phyloP scores from a whole-genome alignment of 2,888 invertebrate genomes.

The Dynastes maya region DNA sequence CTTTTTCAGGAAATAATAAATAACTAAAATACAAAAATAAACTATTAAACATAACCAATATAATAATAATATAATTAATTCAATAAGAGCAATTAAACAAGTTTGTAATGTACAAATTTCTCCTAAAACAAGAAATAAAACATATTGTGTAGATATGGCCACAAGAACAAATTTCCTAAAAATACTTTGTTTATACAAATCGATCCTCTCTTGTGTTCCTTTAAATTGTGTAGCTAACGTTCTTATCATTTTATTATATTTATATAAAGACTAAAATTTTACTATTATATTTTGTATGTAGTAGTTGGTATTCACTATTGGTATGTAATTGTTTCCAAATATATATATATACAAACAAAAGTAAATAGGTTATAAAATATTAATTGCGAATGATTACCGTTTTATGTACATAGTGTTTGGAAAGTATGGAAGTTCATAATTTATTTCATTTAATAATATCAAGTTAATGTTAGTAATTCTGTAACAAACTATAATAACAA shows the following conservation, averaged over 20 bases:
- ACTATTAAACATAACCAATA: slow-evolving; percentile 45
- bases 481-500: no score
- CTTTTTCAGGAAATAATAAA: slow-evolving; percentile 31
- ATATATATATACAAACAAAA: slow-evolving; percentile 35
- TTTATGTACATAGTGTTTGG: slow-evolving; percentile 28
- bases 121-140: slow-evolving; percentile 39
- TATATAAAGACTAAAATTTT: slow-evolving; percentile 37
- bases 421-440: slow-evolving; percentile 23
- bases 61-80: slow-evolving; percentile 36
- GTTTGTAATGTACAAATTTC: slow-evolving; percentile 36
- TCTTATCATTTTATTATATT: slow-evolving; percentile 34
- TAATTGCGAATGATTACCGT: slow-evolving; percentile 34
- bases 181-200: slow-evolving; percentile 36
- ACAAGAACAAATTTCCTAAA: slow-evolving; percentile 40
- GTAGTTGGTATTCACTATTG: slow-evolving; percentile 39
- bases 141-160: slow-evolving; percentile 41
- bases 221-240: slow-evolving; percentile 36
- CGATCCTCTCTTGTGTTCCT: slow-evolving; percentile 36
- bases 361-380: slow-evolving; percentile 21
- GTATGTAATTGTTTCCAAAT: slow-evolving; percentile 15
- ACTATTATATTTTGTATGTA: slow-evolving; percentile 9
- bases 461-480: no score
- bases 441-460: background rate
- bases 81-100: slow-evolving; percentile 37
- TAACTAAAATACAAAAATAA: slow-evolving; percentile 47